Evolutionary conservation across 2,113 vertebrate genomes (phyloP).

Genomic region (Nothoprocta pentlandii): DNA sequence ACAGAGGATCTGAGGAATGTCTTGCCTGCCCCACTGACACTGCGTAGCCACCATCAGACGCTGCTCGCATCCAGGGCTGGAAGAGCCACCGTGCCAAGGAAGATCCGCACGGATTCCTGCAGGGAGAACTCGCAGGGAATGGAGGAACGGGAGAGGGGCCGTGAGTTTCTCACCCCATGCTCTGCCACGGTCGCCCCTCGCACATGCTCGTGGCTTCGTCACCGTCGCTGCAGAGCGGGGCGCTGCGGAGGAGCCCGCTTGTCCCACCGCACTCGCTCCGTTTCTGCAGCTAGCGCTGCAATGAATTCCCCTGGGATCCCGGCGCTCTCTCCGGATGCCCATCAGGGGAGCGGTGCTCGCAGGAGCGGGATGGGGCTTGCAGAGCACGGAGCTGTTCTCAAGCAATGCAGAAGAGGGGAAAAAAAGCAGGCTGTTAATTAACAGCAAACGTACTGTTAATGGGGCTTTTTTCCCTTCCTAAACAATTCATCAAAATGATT

Average conservation of each 20-base stretch:
- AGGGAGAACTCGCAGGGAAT: not conserved
- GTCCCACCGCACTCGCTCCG: not conserved
- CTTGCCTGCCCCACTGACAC: not conserved
- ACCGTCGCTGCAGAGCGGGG: not conserved
- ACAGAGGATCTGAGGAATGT: not conserved
- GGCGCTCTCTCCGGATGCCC: not conserved
- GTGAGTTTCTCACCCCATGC: not conserved
- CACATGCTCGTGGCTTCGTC: fast-evolving
- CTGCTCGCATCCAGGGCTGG: fast-evolving
- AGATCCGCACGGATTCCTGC: not conserved
- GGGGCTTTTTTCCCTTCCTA: constrained; percentile 53
- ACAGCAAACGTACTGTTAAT: constrained; percentile 70
- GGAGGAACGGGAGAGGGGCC: not conserved
- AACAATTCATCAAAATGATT: constrained; percentile 73
- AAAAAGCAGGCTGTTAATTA: constrained; percentile 71
- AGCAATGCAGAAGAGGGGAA: not conserved
- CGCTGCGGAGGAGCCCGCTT: not conserved
- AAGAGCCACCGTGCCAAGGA: too few species aligned
- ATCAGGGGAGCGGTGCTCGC: not conserved
- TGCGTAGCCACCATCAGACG: fast-evolving
- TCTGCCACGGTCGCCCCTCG: not conserved
- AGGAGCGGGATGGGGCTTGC: not conserved
- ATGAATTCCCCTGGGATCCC: fast-evolving
- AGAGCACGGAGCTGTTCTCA: not conserved
- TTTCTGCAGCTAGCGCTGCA: not conserved